Base-by-base conservation (phyloP, 2,797 vertebrate species). In the Ciconia nigra region DNA sequence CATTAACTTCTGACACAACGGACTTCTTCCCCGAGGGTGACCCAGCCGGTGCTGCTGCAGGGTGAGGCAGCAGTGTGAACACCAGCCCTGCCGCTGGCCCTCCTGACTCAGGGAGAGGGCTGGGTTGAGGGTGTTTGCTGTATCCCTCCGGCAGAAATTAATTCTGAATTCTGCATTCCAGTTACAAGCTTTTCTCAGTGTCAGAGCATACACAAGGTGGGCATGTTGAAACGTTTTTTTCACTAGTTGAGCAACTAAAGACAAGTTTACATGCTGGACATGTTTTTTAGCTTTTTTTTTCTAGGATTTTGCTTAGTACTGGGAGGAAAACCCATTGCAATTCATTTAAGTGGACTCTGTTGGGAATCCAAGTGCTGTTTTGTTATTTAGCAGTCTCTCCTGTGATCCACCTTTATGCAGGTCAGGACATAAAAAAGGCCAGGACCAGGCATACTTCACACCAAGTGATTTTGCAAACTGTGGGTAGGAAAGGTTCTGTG, bases 101-200 rank as follows among this genome's bases (percentile, higher is more conserved):
- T 11, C 15, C 46, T 1, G 57, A 4, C 7, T 15, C 39, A 2
- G 37, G 51, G 25, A 10, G 1, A 13, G 28, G 18, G 16, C 4
- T 4, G 9, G 16, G 28, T 5, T 14, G 29, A 6, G 10, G 29
- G 7, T 5, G 18, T 5, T 4, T 2, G 39, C 52, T 8, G 29
- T 17, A 10, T 5, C 33, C 51, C 41, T 29, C 42, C 3, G 3
- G 29, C 47, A 21, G 15, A 5, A 61, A 25, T 2, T 7, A 17
- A 22, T 0, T 15, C 37, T 2, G 1, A 20, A 4, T 8, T 15
- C 26, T 8, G 18, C 35, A 0, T 5, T 18, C 55, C 3, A 2
- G 2, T 44, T 5, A 13, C 66, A 1, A 9, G 28, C n/a, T n/a
- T 17, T 41, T 16, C 46, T 15, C 5, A 0, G 31, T 6, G n/a